A percentile compares a stretch with the other conserved stretches of the same genome.
Evolutionary conservation across 2,113 vertebrate species (phyloP).

Genomic region (Bubo scandiacus): DNA sequence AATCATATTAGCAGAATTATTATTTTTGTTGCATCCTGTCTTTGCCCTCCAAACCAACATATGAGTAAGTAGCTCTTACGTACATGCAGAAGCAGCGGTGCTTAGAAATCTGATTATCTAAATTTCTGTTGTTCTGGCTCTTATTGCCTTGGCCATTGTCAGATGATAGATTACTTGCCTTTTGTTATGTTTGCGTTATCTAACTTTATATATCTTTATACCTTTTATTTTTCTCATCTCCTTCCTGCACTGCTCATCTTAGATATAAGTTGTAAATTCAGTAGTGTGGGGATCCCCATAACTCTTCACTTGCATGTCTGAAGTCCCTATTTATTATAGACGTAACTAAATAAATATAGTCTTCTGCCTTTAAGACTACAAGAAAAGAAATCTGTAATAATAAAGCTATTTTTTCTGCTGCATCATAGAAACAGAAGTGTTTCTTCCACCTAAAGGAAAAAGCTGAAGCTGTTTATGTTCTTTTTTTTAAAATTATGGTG

Average conservation of each 20-base stretch:
- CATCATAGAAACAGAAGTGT: neutral
- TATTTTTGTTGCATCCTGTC: neutral
- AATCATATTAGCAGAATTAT: neutral
- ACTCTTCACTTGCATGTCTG: neutral
- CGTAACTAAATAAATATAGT: neutral
- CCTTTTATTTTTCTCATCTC: neutral
- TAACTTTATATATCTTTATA: neutral
- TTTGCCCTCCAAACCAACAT: neutral
- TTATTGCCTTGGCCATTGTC: neutral
- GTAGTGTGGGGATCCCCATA: neutral
- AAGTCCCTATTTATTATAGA: neutral
- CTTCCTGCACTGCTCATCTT: neutral
- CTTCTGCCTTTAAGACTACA: neutral
- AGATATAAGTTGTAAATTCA: neutral
- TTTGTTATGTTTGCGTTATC: neutral
- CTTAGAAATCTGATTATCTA: neutral
- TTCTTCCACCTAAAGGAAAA: neutral
- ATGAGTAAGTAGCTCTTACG: neutral
- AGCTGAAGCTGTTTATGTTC: neutral
- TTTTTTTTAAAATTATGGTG: neutral
- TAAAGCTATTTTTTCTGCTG: neutral
- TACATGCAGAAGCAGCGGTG: neutral
- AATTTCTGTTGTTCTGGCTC: neutral
- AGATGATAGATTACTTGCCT: neutral
- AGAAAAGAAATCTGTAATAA: neutral